Evolutionary conservation across 2,113 vertebrate genomes (phyloP).

Genomic region (Muntiacus muntjak): DNA sequence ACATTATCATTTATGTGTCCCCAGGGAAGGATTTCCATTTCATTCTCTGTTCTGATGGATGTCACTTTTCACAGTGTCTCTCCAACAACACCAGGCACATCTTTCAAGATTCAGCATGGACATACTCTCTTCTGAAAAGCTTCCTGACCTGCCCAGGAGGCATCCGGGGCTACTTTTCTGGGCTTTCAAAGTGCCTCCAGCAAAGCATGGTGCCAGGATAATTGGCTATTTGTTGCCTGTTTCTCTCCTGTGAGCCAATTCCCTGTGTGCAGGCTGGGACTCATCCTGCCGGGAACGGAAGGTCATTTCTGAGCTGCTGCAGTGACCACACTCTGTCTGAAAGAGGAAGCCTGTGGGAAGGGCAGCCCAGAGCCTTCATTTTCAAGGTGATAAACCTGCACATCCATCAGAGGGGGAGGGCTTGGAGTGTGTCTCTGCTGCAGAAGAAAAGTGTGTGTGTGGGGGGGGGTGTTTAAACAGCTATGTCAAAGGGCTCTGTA

Average conservation of each 20-base stretch:
- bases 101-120: not conserved
- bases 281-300: not conserved
- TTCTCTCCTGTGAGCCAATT: too few species aligned
- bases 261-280: not conserved
- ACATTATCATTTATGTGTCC: too few species aligned
- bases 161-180: not conserved
- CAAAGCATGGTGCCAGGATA: not conserved
- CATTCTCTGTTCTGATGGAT: not conserved
- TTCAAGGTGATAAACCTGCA: not conserved
- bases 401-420: not conserved
- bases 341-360: not conserved
- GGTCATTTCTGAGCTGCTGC: not conserved
- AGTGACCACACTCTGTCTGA: not conserved
- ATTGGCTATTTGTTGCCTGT: not conserved
- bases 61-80: fast-evolving
- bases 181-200: not conserved
- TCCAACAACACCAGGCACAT: not conserved
- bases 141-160: not conserved
- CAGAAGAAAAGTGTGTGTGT: not conserved
- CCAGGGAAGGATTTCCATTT: not conserved
- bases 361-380: not conserved
- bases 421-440: not conserved
- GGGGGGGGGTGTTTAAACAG: not conserved
- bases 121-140: not conserved
- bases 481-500: not conserved